Evolutionary conservation across 2,797 vertebrate genomes (phyloP).

Genomic region (Amphiprion clarkii): DNA sequence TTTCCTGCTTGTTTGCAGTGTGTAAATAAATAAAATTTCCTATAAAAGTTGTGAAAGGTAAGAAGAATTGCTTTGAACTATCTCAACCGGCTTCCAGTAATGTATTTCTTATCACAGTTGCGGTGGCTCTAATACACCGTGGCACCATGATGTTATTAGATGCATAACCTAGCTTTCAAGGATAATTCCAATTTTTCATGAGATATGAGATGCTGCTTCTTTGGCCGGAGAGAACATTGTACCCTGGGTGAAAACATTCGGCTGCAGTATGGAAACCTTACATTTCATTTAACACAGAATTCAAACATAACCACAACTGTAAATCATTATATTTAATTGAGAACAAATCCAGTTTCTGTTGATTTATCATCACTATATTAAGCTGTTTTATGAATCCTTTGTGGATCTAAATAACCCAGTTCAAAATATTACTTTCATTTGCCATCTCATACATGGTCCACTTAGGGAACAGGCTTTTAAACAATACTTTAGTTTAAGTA

Average conservation of each 20-base stretch:
- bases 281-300: background rate
- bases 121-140: slow-evolving; percentile 21
- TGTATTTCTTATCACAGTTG: slow-evolving; percentile 47
- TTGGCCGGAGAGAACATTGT: slow-evolving; percentile 11
- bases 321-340: background rate
- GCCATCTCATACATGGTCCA: background rate
- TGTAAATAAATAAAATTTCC: slow-evolving; percentile 20
- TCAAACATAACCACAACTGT: background rate
- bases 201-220: slow-evolving; percentile 18
- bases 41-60: slow-evolving; percentile 35
- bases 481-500: background rate
- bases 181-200: slow-evolving; percentile 28
- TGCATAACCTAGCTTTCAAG: slow-evolving; percentile 42
- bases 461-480: background rate
- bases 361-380: background rate
- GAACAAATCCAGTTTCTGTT: too few species aligned
- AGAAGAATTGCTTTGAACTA: slow-evolving; percentile 43
- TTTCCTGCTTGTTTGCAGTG: slow-evolving; percentile 20
- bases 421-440: background rate
- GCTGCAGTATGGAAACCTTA: background rate
- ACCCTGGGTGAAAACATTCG: slow-evolving; percentile 1
- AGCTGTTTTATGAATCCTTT: too few species aligned
- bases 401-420: background rate
- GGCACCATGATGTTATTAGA: slow-evolving; percentile 40
- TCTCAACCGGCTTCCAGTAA: slow-evolving; percentile 35